Percentiles rank a stretch among this genome's conserved stretches.
These are phyloP conservation scores for Frankliniella fusca DNA, from an alignment of 2,888 invertebrate species.

Conservation along the genomic window DNA sequence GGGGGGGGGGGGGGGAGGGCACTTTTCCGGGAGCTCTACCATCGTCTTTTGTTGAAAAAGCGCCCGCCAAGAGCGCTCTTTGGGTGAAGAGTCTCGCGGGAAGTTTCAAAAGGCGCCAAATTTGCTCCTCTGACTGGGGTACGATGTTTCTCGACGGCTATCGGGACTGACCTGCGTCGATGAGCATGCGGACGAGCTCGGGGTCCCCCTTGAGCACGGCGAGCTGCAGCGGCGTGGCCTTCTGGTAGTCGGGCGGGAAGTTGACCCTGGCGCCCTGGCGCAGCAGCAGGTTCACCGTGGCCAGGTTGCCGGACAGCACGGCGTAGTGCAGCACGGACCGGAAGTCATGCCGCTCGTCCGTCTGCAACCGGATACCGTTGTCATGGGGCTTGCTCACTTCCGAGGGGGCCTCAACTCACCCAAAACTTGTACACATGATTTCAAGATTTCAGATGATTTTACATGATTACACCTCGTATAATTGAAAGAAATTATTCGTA, in stretches of 20 bases:
- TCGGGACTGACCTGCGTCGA: constrained; percentile 59
- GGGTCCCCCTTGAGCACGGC: constrained; percentile 80
- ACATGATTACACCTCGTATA: too few relatives aligned
- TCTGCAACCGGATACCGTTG: constrained; percentile 51
- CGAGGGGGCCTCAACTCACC: too few relatives aligned
- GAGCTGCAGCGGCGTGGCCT: constrained; percentile 77
- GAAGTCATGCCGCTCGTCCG: constrained; percentile 80
- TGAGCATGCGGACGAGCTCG: constrained; percentile 63
- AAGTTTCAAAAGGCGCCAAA: too few relatives aligned
- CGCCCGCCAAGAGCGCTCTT: too few relatives aligned
- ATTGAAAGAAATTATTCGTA: too few relatives aligned
- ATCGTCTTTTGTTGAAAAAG: too few relatives aligned
- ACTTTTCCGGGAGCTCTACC: too few relatives aligned
- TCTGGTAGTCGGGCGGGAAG: constrained; percentile 57
- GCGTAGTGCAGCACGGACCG: constrained; percentile 86
- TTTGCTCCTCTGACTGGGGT: too few relatives aligned
- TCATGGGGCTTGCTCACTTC: constrained; percentile 41
- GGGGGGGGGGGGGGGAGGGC: too few relatives aligned
- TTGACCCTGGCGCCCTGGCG: constrained; percentile 76
- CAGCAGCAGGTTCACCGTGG: constrained; percentile 71
- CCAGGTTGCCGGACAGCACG: constrained; percentile 70
- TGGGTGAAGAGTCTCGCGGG: too few relatives aligned
- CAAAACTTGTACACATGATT: too few relatives aligned
- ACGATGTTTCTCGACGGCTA: not conserved
- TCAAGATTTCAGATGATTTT: too few relatives aligned